Evolutionary conservation across 2,113 vertebrate genomes (phyloP).

Genomic region (Cryptomyrus ogoouensis): DNA sequence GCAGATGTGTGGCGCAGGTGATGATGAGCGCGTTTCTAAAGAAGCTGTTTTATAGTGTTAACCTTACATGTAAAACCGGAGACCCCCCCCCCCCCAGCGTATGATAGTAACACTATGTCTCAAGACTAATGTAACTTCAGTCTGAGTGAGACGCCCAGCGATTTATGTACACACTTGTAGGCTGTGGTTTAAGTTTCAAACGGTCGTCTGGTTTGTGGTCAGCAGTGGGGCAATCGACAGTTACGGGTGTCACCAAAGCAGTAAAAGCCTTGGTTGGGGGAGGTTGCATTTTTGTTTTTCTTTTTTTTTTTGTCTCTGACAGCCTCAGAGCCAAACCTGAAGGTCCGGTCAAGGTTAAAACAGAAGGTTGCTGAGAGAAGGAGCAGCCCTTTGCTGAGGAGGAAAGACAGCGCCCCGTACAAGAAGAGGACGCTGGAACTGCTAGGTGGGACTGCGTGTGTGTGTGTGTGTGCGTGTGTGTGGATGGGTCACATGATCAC

Average conservation of each 20-base stretch:
- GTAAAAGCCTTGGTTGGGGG: not conserved
- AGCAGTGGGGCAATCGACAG: too few relatives aligned
- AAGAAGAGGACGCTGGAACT: conserved; percentile 94
- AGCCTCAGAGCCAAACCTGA: conserved; percentile 98
- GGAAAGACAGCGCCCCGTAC: conserved; percentile 87
- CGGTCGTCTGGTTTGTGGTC: not conserved
- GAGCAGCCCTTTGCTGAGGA: conserved; percentile 92
- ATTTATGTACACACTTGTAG: not conserved
- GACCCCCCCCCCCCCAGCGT: not conserved
- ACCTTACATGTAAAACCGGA: not conserved
- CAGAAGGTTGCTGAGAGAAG: conserved; percentile 96
- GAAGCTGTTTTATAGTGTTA: not conserved
- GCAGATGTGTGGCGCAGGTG: conserved; percentile 22
- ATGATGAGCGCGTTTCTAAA: not conserved
- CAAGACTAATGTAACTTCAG: not conserved
- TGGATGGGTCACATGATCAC: not conserved
- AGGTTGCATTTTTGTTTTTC: not conserved
- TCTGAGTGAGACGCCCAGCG: not conserved
- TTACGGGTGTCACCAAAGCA: not conserved
- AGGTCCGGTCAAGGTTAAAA: conserved; percentile 97
- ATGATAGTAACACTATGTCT: not conserved
- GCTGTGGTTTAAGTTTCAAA: not conserved
- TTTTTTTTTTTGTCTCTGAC: conserved; percentile 45
- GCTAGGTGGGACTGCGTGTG: conserved; percentile 69
- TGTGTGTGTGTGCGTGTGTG: not conserved